Percentiles rank a stretch among this genome's conserved stretches.
phyloP scores from a whole-genome alignment of 2,113 vertebrate genomes.

The Neotoma lepida region DNA sequence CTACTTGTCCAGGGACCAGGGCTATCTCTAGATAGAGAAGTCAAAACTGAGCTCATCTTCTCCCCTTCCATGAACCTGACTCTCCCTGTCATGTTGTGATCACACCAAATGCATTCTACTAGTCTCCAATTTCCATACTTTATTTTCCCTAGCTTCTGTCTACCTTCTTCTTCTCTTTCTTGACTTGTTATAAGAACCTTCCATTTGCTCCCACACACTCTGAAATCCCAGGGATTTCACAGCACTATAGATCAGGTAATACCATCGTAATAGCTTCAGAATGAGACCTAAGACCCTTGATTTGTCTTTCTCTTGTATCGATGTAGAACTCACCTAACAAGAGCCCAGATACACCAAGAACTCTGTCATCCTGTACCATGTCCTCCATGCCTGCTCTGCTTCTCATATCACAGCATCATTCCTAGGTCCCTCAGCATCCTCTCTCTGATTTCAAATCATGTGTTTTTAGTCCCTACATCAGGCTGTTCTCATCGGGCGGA shows the following conservation, averaged over 20 bases:
- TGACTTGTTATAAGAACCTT: background rate
- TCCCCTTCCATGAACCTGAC: no score
- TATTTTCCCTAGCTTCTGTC: background rate
- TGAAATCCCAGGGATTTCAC: background rate
- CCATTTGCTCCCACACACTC: background rate
- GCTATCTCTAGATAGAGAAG: background rate
- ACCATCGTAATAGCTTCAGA: background rate
- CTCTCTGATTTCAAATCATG: no score
- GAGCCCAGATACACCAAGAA: background rate
- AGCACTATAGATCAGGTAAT: background rate
- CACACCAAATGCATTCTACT: background rate
- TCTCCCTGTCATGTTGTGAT: background rate
- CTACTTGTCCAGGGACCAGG: background rate
- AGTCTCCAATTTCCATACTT: background rate
- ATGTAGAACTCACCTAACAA: background rate
- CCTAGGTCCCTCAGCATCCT: no score
- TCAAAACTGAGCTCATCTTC: background rate
- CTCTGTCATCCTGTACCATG: background rate
- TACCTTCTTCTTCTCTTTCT: background rate
- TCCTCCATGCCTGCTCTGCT: fast-evolving
- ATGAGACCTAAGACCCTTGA: background rate
- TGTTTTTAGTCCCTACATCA: background rate
- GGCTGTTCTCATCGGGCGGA: background rate
- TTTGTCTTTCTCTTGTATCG: background rate
- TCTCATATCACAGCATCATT: fast-evolving